A percentile compares a stretch with the other conserved stretches of the same genome.
These are phyloP conservation scores for Syngnathoides biaculeatus DNA, from an alignment of 2,113 vertebrate species.

Conservation along the genomic window DNA sequence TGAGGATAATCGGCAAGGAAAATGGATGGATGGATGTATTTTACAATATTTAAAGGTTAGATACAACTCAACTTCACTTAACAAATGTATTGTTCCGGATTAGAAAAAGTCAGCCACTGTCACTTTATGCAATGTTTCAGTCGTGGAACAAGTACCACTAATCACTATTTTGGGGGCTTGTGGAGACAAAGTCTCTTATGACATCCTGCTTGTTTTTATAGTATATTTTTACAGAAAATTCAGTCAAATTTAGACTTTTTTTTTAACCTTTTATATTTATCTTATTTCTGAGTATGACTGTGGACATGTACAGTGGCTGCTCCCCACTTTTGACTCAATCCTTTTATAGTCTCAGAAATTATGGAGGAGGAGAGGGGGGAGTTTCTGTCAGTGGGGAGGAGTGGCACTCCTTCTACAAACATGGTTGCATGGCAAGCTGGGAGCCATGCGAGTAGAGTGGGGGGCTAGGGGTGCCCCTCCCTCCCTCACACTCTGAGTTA, in stretches of 20 bases:
- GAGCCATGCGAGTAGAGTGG: conserved; percentile 27
- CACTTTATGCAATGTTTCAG: too few relatives aligned
- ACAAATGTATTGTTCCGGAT: too few relatives aligned
- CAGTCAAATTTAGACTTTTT: background rate
- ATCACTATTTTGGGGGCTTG: too few relatives aligned
- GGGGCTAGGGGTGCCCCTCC: conserved; percentile 48
- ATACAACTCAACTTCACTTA: too few relatives aligned
- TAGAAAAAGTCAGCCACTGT: too few relatives aligned
- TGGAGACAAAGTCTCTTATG: too few relatives aligned
- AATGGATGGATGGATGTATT: too few relatives aligned
- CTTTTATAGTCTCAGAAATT: conserved; percentile 61
- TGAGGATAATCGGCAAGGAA: too few relatives aligned
- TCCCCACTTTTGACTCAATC: conserved; percentile 12
- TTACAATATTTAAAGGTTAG: too few relatives aligned
- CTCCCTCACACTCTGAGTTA: conserved; percentile 70
- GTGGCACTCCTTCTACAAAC: conserved; percentile 66
- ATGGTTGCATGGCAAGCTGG: conserved; percentile 54
- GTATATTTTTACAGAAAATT: background rate
- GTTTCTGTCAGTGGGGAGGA: conserved; percentile 39
- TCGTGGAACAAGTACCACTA: too few relatives aligned
- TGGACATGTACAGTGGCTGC: background rate
- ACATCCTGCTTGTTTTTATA: too few relatives aligned
- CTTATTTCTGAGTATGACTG: background rate
- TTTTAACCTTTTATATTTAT: too few relatives aligned
- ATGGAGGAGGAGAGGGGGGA: conserved; percentile 25